Base-by-base conservation (phyloP, 1,140 invertebrate species). In the Andrena cerasifolii region DNA sequence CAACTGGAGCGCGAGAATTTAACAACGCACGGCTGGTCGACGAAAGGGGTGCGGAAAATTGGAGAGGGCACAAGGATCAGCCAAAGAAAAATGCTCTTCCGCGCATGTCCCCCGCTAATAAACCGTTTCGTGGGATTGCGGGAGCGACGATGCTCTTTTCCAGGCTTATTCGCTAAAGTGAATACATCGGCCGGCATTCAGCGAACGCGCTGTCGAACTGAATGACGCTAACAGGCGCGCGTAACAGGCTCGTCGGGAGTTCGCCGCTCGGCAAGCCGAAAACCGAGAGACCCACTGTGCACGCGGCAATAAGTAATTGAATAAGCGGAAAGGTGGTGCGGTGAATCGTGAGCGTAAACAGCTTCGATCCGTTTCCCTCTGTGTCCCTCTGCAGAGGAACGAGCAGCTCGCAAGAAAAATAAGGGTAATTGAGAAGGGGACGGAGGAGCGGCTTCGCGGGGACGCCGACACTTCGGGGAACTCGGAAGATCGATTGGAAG, bases 1-100 rank as follows among this genome's bases (percentile, higher is more conserved):
- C 67, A 86, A 88, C 67, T 86, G 72, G 74, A 83, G 78, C 77
- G 79, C 43, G 67, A 87, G 67, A 88, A 87, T 88, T 88, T 88
- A 88, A 88, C 83, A 87, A 88, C 28, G n/a, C 16, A 24, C 33
- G 40, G 36, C 28, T 54, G 40, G 58, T 79, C 47, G 70, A 58
- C n/a, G n/a, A 43, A 26, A 8, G 31, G 24, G 18, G 24, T n/a
- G 26, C 0, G 24, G 24, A 53, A 26, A 14, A 36, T 24, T 40
- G 31, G 16, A 67, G 31, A 53, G 43, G 18, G 3, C 36, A 36
- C 24, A 59, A 16, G n/a, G 51, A 14, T 21, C 21, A n/a, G 14
- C 28, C 7, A 31, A 59, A 21, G 18, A 70, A 21, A 0, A 12
- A 3, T 43, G 16, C 10, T 36, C 40, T 10, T 36, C 31, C 8